Base-by-base conservation (phyloP, 2,113 vertebrate genomes). In the Odontophorus gujanensis region DNA sequence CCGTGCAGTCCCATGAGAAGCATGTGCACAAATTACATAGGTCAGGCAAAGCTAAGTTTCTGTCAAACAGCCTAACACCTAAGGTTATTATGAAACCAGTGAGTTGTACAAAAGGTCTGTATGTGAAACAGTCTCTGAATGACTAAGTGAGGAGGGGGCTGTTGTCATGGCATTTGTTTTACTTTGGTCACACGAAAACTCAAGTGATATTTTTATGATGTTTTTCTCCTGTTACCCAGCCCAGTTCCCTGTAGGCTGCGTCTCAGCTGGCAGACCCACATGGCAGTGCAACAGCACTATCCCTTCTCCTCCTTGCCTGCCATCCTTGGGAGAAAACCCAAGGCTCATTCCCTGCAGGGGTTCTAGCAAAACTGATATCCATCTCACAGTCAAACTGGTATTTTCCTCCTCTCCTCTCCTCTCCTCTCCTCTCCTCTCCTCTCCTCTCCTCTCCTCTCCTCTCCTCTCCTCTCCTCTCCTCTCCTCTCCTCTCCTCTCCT, bases 51-150 rank as follows among this genome's bases (percentile, higher is more conserved):
- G 97, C 80, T 93, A 97, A 92, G 92, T 98, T 98, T 96, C 96
- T 98, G 94, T 98, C 97, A 96, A 97, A 94, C 94, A 97, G 79
- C 95, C 97, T 97, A 96, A 98, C 97, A 98, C 97, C 97, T 98
- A 92, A 12, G 88, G 72, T 97, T 97, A 97, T 98, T 97, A 96
- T 87, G 71, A 97, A 98, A 94, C 53, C 72, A 82, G 61, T 95
- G 84, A 90, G 58, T 94, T 90, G 90, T 92, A 83, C 88, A 57
- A 83, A 71, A 18, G 74, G 68, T 86, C 83, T 90, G 58, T 73
- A 92, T 87, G 34, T 80, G n/a, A 30, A 78, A 68, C 87, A 81
- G 8, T 66, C 63, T 85, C 59, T 25, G 42, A 67, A 43, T 75
- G 66, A 43, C 48, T 82, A 40, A 34, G 7, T 30, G 25, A 30